phyloP scores from a whole-genome alignment of 2,888 invertebrate genomes.

The Tetragonisca angustula region DNA sequence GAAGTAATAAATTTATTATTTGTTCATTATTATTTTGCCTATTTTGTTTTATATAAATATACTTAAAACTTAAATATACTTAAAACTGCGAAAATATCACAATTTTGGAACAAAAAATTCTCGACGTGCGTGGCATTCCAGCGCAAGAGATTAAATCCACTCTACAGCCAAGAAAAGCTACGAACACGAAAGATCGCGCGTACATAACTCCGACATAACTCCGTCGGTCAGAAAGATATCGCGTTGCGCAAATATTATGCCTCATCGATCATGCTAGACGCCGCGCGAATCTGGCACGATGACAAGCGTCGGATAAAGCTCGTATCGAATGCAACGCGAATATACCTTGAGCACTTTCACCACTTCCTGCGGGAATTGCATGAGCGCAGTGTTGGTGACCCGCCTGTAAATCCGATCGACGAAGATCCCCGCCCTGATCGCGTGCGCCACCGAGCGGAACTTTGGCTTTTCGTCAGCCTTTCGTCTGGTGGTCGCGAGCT shows the following conservation, averaged over 20 bases:
- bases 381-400: constrained; percentile 90
- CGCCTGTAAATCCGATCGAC: constrained; percentile 97
- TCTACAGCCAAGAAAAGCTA: background rate
- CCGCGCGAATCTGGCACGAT: background rate
- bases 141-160: background rate
- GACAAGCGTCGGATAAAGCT: background rate
- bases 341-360: constrained; percentile 93
- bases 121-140: too few species aligned
- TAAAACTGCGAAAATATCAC: too few species aligned
- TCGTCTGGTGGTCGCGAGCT: constrained; percentile 91
- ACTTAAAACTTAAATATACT: too few species aligned
- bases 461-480: constrained; percentile 93
- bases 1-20: too few species aligned
- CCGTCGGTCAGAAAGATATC: background rate
- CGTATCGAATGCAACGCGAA: constrained; percentile 1
- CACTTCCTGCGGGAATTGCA: constrained; percentile 95
- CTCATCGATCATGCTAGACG: background rate
- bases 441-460: constrained; percentile 97
- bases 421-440: constrained; percentile 97
- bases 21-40: too few species aligned
- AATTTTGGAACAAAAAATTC: too few species aligned
- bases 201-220: background rate
- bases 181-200: background rate
- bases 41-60: too few species aligned
- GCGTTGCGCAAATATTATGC: background rate